phyloP scores from a whole-genome alignment of 2,797 vertebrate species.

The Crocidura indochinensis region DNA sequence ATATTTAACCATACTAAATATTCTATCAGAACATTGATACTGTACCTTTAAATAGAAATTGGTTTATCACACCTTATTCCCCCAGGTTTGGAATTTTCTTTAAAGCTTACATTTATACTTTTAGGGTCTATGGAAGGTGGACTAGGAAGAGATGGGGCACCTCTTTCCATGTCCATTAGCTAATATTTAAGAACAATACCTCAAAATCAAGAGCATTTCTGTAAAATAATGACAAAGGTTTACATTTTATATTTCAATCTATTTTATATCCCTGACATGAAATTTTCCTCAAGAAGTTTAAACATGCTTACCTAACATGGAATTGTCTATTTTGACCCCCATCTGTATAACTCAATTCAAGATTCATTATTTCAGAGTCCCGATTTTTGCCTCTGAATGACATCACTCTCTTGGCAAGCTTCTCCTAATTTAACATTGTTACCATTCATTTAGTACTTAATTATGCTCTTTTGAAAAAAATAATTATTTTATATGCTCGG shows the following conservation, averaged over 20 bases:
- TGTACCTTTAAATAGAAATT: background rate
- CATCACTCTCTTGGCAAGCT: background rate
- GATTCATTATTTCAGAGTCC: background rate
- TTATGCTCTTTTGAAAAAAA: background rate
- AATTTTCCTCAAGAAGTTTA: slow-evolving; percentile 26
- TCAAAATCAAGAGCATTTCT: too few species aligned
- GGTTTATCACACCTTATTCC: background rate
- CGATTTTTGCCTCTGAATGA: background rate
- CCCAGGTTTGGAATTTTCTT: background rate
- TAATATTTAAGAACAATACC: too few species aligned
- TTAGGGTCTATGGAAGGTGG: too few species aligned
- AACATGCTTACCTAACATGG: background rate
- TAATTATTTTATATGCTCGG: background rate
- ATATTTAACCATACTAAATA: background rate
- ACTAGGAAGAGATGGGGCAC: too few species aligned
- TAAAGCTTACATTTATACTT: too few species aligned
- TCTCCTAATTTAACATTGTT: background rate
- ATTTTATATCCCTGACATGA: background rate
- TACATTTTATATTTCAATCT: background rate
- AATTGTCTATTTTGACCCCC: background rate
- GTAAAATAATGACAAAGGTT: background rate
- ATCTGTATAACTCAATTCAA: background rate
- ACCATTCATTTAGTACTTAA: background rate
- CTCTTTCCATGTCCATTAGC: too few species aligned
- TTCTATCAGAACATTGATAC: background rate